These are phyloP conservation scores for Darevskia mixta DNA, from an alignment of 2,797 vertebrate genomes.

Conservation along the genomic window DNA sequence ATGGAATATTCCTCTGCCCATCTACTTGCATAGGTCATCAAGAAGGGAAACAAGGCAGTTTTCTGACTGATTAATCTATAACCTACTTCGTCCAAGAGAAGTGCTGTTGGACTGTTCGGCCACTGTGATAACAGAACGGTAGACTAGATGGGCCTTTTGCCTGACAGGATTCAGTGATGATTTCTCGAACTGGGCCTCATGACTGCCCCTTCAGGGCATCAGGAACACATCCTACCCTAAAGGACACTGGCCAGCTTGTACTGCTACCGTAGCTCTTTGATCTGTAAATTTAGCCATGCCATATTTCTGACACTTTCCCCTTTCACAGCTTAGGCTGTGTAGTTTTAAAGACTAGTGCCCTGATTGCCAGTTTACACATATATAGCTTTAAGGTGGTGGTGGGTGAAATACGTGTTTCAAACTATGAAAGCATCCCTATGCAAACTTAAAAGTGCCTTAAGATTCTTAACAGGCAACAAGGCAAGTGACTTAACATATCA, in stretches of 20 bases:
- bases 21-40: neutral
- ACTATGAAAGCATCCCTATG: neutral
- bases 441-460: neutral
- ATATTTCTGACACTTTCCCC: neutral
- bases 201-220: neutral
- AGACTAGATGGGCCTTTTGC: no score
- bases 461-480: neutral
- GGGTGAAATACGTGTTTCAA: neutral
- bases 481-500: neutral
- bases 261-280: neutral
- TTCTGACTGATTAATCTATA: neutral
- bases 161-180: neutral
- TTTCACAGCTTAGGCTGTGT: neutral
- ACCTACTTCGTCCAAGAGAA: neutral
- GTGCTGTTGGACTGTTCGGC: no score
- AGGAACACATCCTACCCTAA: neutral
- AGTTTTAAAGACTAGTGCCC: neutral
- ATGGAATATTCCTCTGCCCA: neutral
- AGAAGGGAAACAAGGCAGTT: neutral
- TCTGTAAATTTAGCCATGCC: neutral
- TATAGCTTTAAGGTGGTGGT: no score
- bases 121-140: no score
- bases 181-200: neutral
- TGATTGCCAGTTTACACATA: neutral
- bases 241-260: neutral